Conservation (phyloP, 2,113 vertebrate species). For the Corythornis vintsioides region DNA sequence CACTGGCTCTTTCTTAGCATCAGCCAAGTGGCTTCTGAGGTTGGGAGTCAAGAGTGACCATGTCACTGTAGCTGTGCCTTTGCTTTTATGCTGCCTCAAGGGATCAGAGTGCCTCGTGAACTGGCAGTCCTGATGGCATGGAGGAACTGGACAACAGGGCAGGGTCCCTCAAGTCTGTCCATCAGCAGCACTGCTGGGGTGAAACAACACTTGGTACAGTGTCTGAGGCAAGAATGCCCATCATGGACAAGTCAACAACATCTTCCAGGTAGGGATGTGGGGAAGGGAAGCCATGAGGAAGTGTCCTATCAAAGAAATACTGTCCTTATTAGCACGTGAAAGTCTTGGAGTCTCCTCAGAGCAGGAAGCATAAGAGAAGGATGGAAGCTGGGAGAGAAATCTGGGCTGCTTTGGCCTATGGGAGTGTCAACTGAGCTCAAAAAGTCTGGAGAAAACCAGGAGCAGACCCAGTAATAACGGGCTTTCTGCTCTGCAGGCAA, state of each 20-base stretch:
- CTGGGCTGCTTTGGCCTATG: background rate
- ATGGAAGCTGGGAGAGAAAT: background rate
- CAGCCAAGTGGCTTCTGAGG: background rate
- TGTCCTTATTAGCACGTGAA: background rate
- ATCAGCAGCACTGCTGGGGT: no score
- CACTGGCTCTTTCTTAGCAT: background rate
- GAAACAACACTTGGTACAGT: background rate
- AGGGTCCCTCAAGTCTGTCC: background rate
- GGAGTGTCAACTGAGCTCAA: background rate
- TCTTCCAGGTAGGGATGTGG: background rate
- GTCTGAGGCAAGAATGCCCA: background rate
- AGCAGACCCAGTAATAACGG: background rate
- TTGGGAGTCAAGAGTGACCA: background rate
- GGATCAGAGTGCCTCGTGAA: background rate
- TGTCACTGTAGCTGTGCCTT: background rate
- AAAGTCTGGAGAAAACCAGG: background rate
- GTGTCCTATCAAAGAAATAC: background rate
- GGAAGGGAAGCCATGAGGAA: background rate
- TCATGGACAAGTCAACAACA: background rate
- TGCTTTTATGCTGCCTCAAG: background rate
- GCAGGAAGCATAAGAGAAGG: background rate
- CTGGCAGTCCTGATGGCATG: fast-evolving
- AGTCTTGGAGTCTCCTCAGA: background rate
- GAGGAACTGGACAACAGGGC: fast-evolving
- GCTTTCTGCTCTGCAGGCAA: background rate